Evolutionary conservation across 2,797 vertebrate genomes (phyloP).

Genomic region (Ctenopoma multispine): DNA sequence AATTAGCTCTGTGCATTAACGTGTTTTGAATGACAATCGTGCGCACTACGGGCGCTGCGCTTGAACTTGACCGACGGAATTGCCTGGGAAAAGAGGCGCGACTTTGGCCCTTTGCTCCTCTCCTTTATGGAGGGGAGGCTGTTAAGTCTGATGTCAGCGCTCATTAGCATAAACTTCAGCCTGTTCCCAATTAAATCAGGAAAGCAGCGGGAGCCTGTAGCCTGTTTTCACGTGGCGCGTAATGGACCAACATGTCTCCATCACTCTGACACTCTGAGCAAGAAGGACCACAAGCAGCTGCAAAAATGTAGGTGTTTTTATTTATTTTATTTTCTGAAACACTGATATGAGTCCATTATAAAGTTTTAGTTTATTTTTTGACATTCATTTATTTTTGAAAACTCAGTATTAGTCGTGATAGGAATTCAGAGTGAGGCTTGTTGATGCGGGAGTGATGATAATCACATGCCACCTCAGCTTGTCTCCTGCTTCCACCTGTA

Average conservation of each 20-base stretch:
- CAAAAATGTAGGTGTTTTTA: constrained; percentile 61
- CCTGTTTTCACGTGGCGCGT: constrained; percentile 77
- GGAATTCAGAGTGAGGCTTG: not conserved
- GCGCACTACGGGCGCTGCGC: constrained; percentile 62
- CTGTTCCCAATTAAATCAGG: constrained; percentile 85
- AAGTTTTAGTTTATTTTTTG: not conserved
- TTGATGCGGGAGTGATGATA: not conserved
- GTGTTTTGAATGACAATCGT: constrained; percentile 79
- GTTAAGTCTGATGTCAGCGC: constrained; percentile 81
- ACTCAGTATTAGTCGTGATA: not conserved
- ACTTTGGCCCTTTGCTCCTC: constrained; percentile 80
- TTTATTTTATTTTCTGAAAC: not conserved
- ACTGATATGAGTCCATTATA: not conserved
- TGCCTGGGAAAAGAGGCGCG: constrained; percentile 82
- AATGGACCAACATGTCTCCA: constrained; percentile 66
- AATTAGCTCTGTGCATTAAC: constrained; percentile 38
- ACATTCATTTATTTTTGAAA: not conserved
- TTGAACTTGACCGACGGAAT: constrained; percentile 87
- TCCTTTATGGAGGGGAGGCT: constrained; percentile 78
- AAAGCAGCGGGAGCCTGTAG: constrained; percentile 57
- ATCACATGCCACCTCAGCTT: not conserved
- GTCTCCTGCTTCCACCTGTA: not conserved
- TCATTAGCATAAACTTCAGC: constrained; percentile 86
- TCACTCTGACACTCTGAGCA: not conserved
- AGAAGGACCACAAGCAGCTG: constrained; percentile 16